Base-by-base conservation (phyloP, 2,797 vertebrate genomes). In the Sylvilagus floridanus region DNA sequence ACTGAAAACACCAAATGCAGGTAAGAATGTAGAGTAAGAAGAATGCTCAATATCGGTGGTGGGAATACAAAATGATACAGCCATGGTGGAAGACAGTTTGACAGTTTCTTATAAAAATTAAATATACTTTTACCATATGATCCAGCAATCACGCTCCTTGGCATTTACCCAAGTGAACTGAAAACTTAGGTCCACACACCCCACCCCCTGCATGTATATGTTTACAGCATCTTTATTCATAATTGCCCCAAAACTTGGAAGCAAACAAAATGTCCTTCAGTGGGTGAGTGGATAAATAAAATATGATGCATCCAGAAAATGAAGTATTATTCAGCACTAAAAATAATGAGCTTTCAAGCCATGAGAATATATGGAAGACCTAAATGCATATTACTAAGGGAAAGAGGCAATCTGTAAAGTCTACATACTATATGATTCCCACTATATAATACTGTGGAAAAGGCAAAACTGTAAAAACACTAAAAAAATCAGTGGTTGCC, bases 261-360 rank as follows among this genome's bases (percentile, higher is more conserved):
- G 47, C 42, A 71, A 94, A 60, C 68, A 69, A 52, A 91, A 92
- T 54, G 35, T 37, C 66, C 63, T 84, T 84, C 22, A 54, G 68
- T 16, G 54, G 66, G 21, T 28, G 21, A 62, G 8, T 9, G 10
- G 52, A 79, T 69, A 90, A 81, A 63, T 24, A 60, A 81, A 96
- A 5, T 50, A 4, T 32, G 62, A 35, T n/a, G 35, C 1, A 78
- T 47, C 57, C 57, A 65, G 42, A 87, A 79, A 93, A 83, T 1
- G 4, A 22, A 68, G 1, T 28, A 69, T 69, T 65, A 37, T 37
- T 82, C 68, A 88, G 28, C 28, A 79, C 30, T 57, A 54, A 88
- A 76, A 96, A 88, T 35, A 95, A 84, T 69, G 50, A 88, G 24
- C 47, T 83, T 71, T 76, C 16, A 72, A 88, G 52, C 3, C 69